Base-by-base conservation (phyloP, 2,113 vertebrate genomes). In the Talpa occidentalis region DNA sequence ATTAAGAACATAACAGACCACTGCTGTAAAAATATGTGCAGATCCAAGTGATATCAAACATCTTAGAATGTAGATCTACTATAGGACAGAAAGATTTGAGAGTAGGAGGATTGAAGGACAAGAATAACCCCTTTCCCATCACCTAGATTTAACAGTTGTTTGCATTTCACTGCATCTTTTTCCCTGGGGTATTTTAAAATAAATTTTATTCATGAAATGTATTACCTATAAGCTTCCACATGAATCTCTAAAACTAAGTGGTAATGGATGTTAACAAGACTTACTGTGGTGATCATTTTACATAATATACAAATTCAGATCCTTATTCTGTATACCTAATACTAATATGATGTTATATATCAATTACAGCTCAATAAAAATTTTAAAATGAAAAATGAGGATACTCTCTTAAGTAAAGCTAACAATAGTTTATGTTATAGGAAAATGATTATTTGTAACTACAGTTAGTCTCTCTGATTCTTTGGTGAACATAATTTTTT, bases 161-260 rank as follows among this genome's bases (percentile, higher is more conserved):
- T 91, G 15, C 40, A 83, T 84, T 93, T 96, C 54, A 56, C 54
- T 87, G 10, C 19, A 28, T 35, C 40, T 85, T 91, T 88, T 73
- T 79, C 56, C 70, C 79, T 67, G 40, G 40, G 87, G 28, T 4
- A 79, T 62, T 86, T 94, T 37, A 62, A 89, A 92, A 80, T 88
- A 79, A 49, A 72, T 80, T 79, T 35, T 35, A 35, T 60, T 60
- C 44, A 54, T 84, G 35, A 88, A 76, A 83, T 59, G 24, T 74
- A 14, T 35, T 69, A 56, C 35, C 60, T 83, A 19, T 64, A 83
- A 54, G 49, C n/a, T 49, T 69, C n/a, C 15, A 35, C 7, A 26
- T 15, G 64, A 82, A 87, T 56, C 14, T 79, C 64, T 69, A 73
- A 88, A 83, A 81, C 9, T 28, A 62, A 62, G 26, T 62, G 26